phyloP scores from a whole-genome alignment of 2,888 invertebrate species.

The Onchidella celtica region DNA sequence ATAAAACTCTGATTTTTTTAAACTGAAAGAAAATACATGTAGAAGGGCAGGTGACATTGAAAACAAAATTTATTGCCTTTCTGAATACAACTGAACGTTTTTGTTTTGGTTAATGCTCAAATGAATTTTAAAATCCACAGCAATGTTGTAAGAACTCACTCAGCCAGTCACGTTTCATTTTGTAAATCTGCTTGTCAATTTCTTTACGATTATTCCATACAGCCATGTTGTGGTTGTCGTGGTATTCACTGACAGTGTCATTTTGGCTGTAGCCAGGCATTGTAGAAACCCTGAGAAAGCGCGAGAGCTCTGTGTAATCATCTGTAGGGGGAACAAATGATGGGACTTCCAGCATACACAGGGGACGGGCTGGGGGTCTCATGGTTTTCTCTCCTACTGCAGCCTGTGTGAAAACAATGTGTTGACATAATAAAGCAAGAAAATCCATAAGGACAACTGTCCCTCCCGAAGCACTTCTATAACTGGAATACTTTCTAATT shows the following conservation, averaged over 20 bases:
- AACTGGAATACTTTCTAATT: too few species aligned
- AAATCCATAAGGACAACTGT: too few species aligned
- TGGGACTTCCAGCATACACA: constrained; percentile 35
- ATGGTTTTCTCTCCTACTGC: constrained; percentile 5
- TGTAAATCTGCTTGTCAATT: constrained; percentile 20
- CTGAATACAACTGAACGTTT: too few species aligned
- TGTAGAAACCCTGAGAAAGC: constrained; percentile 41
- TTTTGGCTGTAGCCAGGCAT: constrained; percentile 42
- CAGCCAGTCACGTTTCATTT: constrained; percentile 46
- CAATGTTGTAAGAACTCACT: constrained; percentile 25
- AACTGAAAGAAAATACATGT: too few species aligned
- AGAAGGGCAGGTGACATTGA: too few species aligned
- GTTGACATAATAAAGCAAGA: too few species aligned
- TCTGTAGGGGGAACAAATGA: not conserved
- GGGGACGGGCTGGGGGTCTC: constrained; percentile 30
- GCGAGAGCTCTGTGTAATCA: constrained; percentile 40
- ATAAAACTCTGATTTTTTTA: too few species aligned
- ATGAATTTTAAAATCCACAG: too few species aligned
- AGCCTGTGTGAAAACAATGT: not conserved
- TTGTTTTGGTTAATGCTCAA: too few species aligned
- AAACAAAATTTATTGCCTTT: too few species aligned
- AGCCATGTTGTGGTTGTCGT: constrained; percentile 35
- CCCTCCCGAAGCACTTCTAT: too few species aligned
- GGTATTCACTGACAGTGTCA: constrained; percentile 31
- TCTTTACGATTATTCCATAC: constrained; percentile 44